These are phyloP conservation scores for Ciconia nigra DNA, from an alignment of 2,797 vertebrate species.

Conservation along the genomic window DNA sequence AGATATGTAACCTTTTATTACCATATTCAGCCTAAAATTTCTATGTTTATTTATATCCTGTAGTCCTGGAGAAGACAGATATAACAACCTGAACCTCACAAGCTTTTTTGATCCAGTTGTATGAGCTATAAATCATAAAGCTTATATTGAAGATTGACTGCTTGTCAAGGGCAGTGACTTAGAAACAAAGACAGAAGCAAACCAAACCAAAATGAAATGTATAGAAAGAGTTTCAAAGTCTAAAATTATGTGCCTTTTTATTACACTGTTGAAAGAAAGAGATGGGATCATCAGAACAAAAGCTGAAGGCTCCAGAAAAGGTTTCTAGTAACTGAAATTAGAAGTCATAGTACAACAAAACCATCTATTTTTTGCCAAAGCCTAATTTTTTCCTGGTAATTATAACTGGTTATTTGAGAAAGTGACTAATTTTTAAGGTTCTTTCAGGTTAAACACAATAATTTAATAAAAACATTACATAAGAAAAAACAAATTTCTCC, in stretches of 20 bases:
- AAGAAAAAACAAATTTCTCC: background rate
- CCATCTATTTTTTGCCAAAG: background rate
- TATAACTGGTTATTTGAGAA: background rate
- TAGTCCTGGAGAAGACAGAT: constrained; percentile 13
- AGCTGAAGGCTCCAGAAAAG: background rate
- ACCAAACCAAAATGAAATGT: background rate
- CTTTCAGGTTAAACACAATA: background rate
- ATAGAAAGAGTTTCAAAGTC: background rate
- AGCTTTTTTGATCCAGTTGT: background rate
- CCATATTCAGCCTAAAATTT: constrained; percentile 1
- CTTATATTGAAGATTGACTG: constrained; percentile 13
- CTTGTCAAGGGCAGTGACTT: background rate
- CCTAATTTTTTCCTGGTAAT: background rate
- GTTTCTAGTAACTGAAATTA: background rate
- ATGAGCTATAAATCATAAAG: constrained; percentile 22
- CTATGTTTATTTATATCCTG: constrained; percentile 59
- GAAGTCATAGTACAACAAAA: background rate
- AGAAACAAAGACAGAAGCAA: constrained; percentile 23
- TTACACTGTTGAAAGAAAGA: background rate
- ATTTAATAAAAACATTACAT: background rate
- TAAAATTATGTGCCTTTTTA: background rate
- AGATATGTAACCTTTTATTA: constrained; percentile 40
- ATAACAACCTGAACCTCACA: constrained; percentile 19
- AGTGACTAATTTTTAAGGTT: background rate
- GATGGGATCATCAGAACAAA: background rate